These are phyloP conservation scores for Agrochola lychnidis DNA, from an alignment of 2,888 invertebrate species.

Conservation along the genomic window DNA sequence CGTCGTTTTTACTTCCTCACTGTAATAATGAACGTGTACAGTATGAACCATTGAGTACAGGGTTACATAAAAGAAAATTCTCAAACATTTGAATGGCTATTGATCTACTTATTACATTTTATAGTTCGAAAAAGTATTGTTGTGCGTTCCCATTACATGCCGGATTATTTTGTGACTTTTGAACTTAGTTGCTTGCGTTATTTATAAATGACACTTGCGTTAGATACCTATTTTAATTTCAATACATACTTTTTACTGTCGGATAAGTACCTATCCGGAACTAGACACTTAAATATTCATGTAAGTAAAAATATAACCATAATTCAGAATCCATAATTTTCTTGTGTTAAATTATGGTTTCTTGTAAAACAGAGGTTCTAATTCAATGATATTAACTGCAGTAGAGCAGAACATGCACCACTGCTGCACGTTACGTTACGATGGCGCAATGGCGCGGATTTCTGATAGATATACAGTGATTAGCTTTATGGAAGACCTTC, in stretches of 20 bases:
- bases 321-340: too few species aligned
- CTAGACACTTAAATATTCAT: not conserved
- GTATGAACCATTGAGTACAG: not conserved
- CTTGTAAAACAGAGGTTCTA: conserved; percentile 29
- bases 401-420: conserved; percentile 59
- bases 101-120: not conserved
- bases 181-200: not conserved
- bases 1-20: not conserved
- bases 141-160: not conserved
- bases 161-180: not conserved
- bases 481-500: conserved; percentile 67
- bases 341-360: not conserved
- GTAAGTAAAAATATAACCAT: not conserved
- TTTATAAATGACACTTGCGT: not conserved
- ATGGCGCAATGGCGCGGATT: conserved; percentile 76
- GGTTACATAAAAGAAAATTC: not conserved
- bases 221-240: not conserved
- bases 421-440: conserved; percentile 78
- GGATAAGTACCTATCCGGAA: not conserved
- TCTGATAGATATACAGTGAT: conserved; percentile 73
- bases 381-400: conserved; percentile 56
- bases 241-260: not conserved
- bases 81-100: not conserved
- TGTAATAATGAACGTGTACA: too few species aligned
- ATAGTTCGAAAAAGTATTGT: not conserved